These are phyloP conservation scores for Microplitis demolitor DNA, from an alignment of 1,140 invertebrate genomes.

Conservation along the genomic window DNA sequence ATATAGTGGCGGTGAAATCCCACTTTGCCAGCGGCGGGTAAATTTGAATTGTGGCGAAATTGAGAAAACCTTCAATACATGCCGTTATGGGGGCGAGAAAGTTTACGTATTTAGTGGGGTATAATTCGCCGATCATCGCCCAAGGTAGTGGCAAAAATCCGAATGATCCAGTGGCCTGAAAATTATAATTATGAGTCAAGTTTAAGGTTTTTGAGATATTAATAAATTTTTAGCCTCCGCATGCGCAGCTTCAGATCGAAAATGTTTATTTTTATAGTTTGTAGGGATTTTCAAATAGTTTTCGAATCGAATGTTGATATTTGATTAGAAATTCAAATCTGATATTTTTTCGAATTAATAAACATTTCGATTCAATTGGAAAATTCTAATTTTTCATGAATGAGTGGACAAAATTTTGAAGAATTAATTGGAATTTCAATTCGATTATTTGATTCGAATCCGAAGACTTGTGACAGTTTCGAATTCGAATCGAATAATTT, in stretches of 20 bases:
- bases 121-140: slow-evolving; percentile 37
- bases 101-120: slow-evolving; percentile 29
- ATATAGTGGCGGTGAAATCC: slow-evolving; percentile 14
- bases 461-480: too few species aligned
- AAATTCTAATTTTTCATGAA: too few species aligned
- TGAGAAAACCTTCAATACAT: slow-evolving; percentile 23
- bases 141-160: slow-evolving; percentile 31
- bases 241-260: slow-evolving; percentile 28
- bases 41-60: slow-evolving; percentile 26
- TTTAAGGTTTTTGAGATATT: background rate
- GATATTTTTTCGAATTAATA: too few species aligned
- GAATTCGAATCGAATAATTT: too few species aligned
- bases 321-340: too few species aligned
- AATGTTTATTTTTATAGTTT: background rate
- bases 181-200: slow-evolving; percentile 1
- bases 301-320: too few species aligned
- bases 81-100: slow-evolving; percentile 31
- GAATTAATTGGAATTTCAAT: too few species aligned
- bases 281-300: too few species aligned
- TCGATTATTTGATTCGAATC: too few species aligned
- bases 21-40: slow-evolving; percentile 31
- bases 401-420: too few species aligned
- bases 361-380: too few species aligned
- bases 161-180: slow-evolving; percentile 28
- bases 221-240: slow-evolving; percentile 28